phyloP scores from a whole-genome alignment of 1,140 invertebrate genomes.

The Euwallacea fornicatus region DNA sequence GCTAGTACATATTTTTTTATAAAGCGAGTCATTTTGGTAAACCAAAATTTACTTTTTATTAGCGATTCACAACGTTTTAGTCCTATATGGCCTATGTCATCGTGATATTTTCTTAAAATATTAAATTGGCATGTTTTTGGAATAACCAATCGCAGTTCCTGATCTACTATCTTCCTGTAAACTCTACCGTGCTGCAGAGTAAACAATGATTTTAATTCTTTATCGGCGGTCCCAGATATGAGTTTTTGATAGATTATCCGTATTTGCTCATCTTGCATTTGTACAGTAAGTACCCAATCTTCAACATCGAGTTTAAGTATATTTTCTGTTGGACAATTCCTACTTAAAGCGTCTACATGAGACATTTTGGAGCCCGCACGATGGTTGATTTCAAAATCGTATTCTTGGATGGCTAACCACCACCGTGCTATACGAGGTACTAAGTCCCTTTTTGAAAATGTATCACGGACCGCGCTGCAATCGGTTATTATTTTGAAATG shows the following conservation, averaged over 20 bases:
- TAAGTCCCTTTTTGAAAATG: conserved; percentile 40
- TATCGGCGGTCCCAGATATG: not conserved
- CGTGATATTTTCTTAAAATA: conserved; percentile 27
- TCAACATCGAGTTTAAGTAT: not conserved
- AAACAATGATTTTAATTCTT: conserved; percentile 1
- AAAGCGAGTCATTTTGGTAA: conserved; percentile 23
- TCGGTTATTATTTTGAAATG: conserved; percentile 41
- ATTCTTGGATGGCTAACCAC: conserved; percentile 53
- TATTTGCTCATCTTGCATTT: conserved; percentile 2
- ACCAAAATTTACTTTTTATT: conserved; percentile 28
- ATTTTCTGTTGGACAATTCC: not conserved
- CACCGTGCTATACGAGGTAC: conserved; percentile 43
- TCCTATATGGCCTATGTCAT: conserved; percentile 27
- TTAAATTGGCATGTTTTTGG: conserved; percentile 11
- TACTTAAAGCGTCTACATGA: conserved; percentile 15
- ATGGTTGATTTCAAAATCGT: conserved; percentile 42
- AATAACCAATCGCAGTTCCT: conserved; percentile 2
- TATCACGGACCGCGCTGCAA: conserved; percentile 42
- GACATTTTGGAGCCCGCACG: conserved; percentile 5
- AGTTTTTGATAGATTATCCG: not conserved
- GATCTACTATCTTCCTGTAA: conserved; percentile 5
- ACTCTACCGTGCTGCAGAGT: not conserved
- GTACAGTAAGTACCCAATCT: conserved; percentile 5
- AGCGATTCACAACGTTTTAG: conserved; percentile 2
- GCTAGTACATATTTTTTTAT: conserved; percentile 26